Evolutionary conservation across 2,797 vertebrate species (phyloP).

Genomic region (Mormyrops attenuatus): DNA sequence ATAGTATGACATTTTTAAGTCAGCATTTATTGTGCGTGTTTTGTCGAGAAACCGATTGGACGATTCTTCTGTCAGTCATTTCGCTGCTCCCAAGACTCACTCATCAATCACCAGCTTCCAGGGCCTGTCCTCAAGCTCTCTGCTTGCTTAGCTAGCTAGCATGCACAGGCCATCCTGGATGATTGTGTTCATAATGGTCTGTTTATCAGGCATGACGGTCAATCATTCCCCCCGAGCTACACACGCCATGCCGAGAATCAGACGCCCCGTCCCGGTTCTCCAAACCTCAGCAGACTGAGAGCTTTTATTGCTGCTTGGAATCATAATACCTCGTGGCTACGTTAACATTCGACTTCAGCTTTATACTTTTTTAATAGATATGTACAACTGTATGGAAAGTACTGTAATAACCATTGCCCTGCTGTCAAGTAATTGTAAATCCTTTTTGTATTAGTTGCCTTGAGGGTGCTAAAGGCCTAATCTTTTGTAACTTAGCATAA

Average conservation of each 20-base stretch:
- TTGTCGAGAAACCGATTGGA: not conserved
- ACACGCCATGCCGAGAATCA: slow-evolving; percentile 1
- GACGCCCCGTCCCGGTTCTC: not conserved
- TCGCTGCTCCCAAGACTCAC: slow-evolving; percentile 43
- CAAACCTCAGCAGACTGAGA: not conserved
- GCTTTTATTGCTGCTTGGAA: not conserved
- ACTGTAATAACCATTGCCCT: not conserved
- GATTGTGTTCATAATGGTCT: slow-evolving; percentile 40
- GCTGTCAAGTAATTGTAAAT: not conserved
- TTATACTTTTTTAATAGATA: not conserved
- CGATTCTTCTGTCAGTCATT: not conserved
- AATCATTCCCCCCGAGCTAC: slow-evolving; percentile 34
- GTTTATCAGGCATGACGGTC: slow-evolving; percentile 41
- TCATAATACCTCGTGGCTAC: not conserved
- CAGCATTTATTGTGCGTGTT: not conserved
- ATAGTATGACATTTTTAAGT: not conserved
- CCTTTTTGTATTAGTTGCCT: not conserved
- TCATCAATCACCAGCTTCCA: slow-evolving; percentile 60
- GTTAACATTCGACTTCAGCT: not conserved
- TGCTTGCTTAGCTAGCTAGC: slow-evolving; percentile 60
- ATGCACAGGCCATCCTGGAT: slow-evolving; percentile 58
- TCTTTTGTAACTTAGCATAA: not conserved
- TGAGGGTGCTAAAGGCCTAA: not conserved
- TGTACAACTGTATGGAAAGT: not conserved
- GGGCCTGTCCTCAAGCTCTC: slow-evolving; percentile 38